Evolutionary conservation across 2,888 invertebrate genomes (phyloP).

Genomic region (Andrena praecox): DNA sequence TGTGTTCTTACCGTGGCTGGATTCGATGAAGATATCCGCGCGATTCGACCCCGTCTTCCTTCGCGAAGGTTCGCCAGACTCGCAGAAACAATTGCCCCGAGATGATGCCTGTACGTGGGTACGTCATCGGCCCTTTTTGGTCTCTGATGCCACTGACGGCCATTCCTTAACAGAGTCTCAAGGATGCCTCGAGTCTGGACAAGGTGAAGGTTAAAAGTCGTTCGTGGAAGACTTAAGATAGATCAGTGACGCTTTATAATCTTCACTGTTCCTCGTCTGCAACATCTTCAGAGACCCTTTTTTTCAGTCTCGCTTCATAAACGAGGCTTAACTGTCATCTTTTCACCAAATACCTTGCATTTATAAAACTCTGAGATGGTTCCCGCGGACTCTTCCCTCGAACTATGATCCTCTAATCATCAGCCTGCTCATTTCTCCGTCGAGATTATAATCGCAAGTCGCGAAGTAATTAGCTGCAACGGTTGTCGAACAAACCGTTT

Average conservation of each 20-base stretch:
- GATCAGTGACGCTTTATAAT: not conserved
- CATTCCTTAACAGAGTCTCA: not conserved
- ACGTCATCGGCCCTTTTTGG: not conserved
- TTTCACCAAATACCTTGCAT: not conserved
- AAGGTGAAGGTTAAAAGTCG: not conserved
- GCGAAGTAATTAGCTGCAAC: not conserved
- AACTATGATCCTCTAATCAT: not conserved
- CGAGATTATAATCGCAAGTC: conserved; percentile 8
- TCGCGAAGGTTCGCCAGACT: not conserved
- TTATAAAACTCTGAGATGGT: not conserved
- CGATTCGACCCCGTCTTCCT: not conserved
- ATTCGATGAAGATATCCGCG: conserved; percentile 45
- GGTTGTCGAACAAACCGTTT: conserved; percentile 18
- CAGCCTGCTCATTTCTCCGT: not conserved
- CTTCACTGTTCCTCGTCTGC: too few species aligned
- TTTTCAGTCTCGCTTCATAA: too few species aligned
- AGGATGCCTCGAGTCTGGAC: not conserved
- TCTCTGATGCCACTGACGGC: not conserved
- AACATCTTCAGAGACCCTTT: too few species aligned
- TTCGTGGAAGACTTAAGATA: not conserved
- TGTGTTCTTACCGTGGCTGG: conserved; percentile 27
- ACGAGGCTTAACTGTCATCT: too few species aligned
- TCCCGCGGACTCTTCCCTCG: too few species aligned
- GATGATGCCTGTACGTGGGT: not conserved
- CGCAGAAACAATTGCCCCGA: conserved; percentile 9